Conservation (phyloP, 1,140 invertebrate genomes). For the Eulimnadia texana region DNA sequence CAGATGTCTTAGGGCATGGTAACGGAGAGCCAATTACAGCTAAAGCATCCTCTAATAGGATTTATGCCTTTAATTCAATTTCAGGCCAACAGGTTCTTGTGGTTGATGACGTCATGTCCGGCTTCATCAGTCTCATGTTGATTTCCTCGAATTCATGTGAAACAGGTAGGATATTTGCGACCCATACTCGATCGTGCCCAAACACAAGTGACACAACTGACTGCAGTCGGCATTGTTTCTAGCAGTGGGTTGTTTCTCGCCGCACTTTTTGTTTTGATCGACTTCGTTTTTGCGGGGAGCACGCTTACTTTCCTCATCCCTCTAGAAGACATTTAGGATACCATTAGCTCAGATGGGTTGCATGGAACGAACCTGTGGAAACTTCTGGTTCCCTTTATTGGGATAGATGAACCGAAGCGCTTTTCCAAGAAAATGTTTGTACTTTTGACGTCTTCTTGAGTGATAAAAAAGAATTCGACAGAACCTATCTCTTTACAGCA, state of each 20-base stretch:
- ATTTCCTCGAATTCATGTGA: no score
- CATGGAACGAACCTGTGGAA: background rate
- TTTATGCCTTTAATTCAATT: background rate
- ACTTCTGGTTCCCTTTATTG: background rate
- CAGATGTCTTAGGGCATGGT: no score
- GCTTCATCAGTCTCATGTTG: background rate
- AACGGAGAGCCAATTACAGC: background rate
- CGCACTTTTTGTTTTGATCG: background rate
- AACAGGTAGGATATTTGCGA: no score
- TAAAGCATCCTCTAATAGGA: background rate
- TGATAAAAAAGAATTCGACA: background rate
- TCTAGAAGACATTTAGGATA: background rate
- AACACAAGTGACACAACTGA: no score
- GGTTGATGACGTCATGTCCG: background rate
- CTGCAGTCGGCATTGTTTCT: background rate
- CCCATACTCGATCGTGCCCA: no score
- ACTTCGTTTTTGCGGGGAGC: background rate
- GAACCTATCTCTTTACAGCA: background rate
- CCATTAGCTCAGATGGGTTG: background rate
- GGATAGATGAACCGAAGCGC: background rate
- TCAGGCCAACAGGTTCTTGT: background rate
- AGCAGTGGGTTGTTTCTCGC: background rate
- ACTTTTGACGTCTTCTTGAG: background rate
- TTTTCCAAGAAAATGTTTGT: background rate
- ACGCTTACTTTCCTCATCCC: background rate